phyloP scores from a whole-genome alignment of 2,113 vertebrate species.

The Scomber colias region DNA sequence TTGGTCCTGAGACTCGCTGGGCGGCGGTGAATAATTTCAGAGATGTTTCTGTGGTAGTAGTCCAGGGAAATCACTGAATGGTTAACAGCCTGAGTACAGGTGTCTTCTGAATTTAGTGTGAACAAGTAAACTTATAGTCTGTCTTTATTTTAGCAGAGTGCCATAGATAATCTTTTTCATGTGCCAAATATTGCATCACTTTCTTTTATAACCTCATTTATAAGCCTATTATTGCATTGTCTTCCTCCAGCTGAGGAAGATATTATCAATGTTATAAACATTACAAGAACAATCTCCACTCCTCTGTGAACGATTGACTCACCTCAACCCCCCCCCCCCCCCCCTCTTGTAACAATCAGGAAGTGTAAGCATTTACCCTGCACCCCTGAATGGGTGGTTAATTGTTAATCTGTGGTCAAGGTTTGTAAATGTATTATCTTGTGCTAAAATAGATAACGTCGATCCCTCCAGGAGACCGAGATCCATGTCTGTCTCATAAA shows the following conservation, averaged over 20 bases:
- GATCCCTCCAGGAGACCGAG: constrained; percentile 26
- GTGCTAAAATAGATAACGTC: neutral
- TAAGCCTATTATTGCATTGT: neutral
- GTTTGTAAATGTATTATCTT: constrained; percentile 59
- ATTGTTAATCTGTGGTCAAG: constrained; percentile 68
- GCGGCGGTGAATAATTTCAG: constrained; percentile 5
- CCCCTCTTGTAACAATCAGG: neutral
- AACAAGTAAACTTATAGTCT: too few species aligned
- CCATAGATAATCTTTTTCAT: too few species aligned
- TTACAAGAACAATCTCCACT: neutral
- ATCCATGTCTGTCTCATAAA: constrained; percentile 40
- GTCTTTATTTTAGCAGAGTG: neutral
- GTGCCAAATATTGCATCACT: too few species aligned
- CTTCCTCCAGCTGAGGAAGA: neutral
- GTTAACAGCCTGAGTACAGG: neutral
- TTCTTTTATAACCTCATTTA: neutral
- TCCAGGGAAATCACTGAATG: neutral
- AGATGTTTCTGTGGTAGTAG: constrained; percentile 1
- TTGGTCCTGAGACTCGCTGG: neutral
- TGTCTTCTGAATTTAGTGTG: neutral
- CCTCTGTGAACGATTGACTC: constrained; percentile 21
- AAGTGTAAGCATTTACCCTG: constrained; percentile 18
- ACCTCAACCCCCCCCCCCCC: neutral
- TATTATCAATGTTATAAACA: neutral
- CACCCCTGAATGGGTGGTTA: constrained; percentile 48